A percentile compares a stretch with the other conserved stretches of the same genome.
These are phyloP conservation scores for Sebastes oblongus DNA, from an alignment of 2,797 vertebrate genomes.

Conservation along the genomic window DNA sequence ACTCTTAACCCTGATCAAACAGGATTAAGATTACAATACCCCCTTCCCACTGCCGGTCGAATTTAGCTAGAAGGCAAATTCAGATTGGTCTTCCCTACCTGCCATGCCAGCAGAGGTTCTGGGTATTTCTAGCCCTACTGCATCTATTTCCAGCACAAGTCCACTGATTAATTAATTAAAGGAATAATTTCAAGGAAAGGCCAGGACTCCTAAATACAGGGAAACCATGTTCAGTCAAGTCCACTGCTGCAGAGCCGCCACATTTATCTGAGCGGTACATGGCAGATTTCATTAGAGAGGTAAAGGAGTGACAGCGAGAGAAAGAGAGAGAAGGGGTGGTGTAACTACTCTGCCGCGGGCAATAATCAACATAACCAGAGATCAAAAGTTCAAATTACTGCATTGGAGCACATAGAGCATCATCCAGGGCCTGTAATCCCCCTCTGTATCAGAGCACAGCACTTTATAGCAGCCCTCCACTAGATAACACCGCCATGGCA, in stretches of 20 bases:
- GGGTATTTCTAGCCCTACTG: slow-evolving; percentile 70
- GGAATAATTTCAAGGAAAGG: slow-evolving; percentile 77
- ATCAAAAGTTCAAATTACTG: slow-evolving; percentile 84
- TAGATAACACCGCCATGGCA: slow-evolving; percentile 68
- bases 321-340: not conserved
- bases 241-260: slow-evolving; percentile 24
- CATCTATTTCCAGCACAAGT: slow-evolving; percentile 74
- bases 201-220: slow-evolving; percentile 59
- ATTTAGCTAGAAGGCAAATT: slow-evolving; percentile 71
- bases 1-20: slow-evolving; percentile 84
- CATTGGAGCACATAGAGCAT: slow-evolving; percentile 69
- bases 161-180: slow-evolving; percentile 82
- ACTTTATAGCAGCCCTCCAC: slow-evolving; percentile 79
- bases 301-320: slow-evolving; percentile 43
- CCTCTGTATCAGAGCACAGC: slow-evolving; percentile 69
- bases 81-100: slow-evolving; percentile 66
- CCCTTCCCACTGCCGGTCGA: slow-evolving; percentile 67
- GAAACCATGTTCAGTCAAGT: slow-evolving; percentile 56
- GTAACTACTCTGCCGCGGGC: slow-evolving; percentile 72
- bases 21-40: slow-evolving; percentile 84
- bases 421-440: slow-evolving; percentile 69
- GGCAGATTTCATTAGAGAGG: slow-evolving; percentile 62
- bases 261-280: slow-evolving; percentile 53
- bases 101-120: slow-evolving; percentile 65
- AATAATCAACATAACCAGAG: slow-evolving; percentile 81